Percentiles rank a stretch among this genome's conserved stretches.
Conservation (phyloP, 2,797 vertebrate genomes). For the Emys orbicularis region DNA sequence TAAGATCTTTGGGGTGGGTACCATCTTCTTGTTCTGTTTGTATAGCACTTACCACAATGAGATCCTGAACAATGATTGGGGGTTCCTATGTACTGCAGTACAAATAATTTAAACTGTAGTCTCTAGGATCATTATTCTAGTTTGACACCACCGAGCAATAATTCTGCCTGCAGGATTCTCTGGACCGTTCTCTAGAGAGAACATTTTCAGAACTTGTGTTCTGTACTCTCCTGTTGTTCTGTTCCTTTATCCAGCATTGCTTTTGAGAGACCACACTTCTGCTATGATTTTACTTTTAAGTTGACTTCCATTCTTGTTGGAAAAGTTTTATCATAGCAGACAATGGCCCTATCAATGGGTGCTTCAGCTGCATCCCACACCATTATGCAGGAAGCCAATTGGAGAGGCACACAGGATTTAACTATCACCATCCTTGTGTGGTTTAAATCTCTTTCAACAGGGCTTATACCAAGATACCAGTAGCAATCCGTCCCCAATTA, state of each 20-base stretch:
- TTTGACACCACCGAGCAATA: background rate
- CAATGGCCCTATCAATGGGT: background rate
- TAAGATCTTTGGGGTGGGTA: background rate
- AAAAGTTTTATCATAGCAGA: background rate
- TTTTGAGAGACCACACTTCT: accelerated
- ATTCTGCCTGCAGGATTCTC: background rate
- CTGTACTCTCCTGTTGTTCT: background rate
- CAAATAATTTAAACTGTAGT: background rate
- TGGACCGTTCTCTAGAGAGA: background rate
- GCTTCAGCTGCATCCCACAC: background rate
- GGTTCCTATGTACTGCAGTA: background rate
- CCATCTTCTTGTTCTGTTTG: background rate
- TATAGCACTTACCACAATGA: background rate
- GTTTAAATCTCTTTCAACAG: accelerated
- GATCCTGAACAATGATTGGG: background rate
- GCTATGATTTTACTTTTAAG: background rate
- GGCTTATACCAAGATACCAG: background rate
- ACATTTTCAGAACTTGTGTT: background rate
- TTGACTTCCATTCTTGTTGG: background rate
- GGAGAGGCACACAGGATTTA: background rate
- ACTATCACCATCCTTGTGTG: background rate
- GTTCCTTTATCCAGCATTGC: accelerated
- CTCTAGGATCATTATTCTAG: background rate
- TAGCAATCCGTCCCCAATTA: background rate
- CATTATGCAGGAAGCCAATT: background rate